phyloP scores from a whole-genome alignment of 2,113 vertebrate genomes.

The Donacobius atricapilla region DNA sequence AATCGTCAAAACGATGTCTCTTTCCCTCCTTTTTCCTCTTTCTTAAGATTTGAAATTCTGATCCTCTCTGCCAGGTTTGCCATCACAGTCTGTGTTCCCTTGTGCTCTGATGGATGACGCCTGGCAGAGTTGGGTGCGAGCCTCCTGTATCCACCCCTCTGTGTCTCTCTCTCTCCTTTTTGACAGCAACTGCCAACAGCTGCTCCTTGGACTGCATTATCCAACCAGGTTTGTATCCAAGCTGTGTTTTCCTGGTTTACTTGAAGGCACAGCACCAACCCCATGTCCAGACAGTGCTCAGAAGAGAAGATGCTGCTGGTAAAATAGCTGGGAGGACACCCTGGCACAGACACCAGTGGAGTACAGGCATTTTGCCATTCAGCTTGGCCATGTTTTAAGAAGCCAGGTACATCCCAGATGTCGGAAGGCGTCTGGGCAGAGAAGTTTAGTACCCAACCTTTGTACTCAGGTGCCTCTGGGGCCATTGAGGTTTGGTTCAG shows the following conservation, averaged over 20 bases:
- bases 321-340: neutral
- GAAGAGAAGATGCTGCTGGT: neutral
- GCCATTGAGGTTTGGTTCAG: neutral
- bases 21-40: rapidly evolving
- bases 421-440: neutral
- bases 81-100: neutral
- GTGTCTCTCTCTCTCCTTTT: neutral
- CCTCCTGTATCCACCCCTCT: neutral
- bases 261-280: neutral
- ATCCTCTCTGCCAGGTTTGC: neutral
- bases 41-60: neutral
- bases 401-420: neutral
- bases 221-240: neutral
- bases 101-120: neutral
- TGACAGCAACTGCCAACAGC: neutral
- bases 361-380: neutral
- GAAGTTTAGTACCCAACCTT: neutral
- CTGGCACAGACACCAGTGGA: neutral
- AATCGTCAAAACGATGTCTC: neutral
- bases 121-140: neutral
- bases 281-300: neutral
- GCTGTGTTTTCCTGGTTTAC: neutral
- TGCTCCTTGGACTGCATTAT: neutral
- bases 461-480: neutral
- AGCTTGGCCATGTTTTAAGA: neutral